Conservation (phyloP, 1,140 invertebrate genomes). For the Drosophila pachea region DNA sequence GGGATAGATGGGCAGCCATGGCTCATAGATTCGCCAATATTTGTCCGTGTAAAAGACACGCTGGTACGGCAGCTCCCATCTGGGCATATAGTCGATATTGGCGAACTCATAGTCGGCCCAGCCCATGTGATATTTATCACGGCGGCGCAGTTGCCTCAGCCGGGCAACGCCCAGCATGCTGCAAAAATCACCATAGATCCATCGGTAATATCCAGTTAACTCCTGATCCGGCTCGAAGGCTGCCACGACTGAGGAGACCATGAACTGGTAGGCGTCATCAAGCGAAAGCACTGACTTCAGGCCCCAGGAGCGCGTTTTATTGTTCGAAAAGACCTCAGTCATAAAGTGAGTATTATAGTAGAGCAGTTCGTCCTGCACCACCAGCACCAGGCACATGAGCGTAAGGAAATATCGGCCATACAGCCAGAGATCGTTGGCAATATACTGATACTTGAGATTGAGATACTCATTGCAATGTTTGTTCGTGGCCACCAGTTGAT, state of each 20-base stretch:
- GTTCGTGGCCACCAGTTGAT: conserved; percentile 40
- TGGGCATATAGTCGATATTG: conserved; percentile 17
- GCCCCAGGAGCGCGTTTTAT: conserved; percentile 17
- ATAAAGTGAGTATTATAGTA: conserved; percentile 41
- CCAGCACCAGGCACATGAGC: conserved; percentile 33
- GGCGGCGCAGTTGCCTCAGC: conserved; percentile 54
- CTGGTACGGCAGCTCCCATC: conserved; percentile 47
- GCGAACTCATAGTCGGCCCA: conserved; percentile 1
- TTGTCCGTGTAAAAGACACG: conserved; percentile 43
- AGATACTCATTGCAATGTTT: conserved; percentile 54
- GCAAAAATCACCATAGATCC: conserved; percentile 34
- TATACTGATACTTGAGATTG: conserved; percentile 51
- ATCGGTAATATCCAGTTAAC: background rate
- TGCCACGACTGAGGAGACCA: conserved; percentile 32
- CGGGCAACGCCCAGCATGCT: conserved; percentile 49
- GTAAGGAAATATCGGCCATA: conserved; percentile 47
- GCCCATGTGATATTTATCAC: background rate
- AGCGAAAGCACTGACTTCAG: conserved; percentile 15
- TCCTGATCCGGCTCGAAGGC: conserved; percentile 29
- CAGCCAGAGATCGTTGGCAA: conserved; percentile 48
- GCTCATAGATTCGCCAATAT: conserved; percentile 60
- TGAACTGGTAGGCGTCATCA: conserved; percentile 39
- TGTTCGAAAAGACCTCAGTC: background rate
- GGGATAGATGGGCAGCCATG: conserved; percentile 37
- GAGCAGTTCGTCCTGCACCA: background rate